Evolutionary conservation across 1,140 invertebrate genomes (phyloP), one percentile per base, ranked within the genome.

Genomic region (Platorchestia sp.): DNA sequence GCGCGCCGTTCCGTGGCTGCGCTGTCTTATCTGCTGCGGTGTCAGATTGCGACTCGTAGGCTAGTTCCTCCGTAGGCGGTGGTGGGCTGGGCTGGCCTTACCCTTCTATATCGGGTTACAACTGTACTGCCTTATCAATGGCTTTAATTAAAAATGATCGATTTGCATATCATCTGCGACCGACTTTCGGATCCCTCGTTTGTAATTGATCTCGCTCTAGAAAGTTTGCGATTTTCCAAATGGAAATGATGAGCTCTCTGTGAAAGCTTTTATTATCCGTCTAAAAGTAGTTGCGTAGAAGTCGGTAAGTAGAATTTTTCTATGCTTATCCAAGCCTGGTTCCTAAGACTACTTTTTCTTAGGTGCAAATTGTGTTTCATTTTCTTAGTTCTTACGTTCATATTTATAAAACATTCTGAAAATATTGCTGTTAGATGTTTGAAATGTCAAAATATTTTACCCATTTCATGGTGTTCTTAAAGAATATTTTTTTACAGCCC

Each of bases 141-240:
- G 87, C n/a, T 89, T 89, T 89, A 89, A 89, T 89, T 89, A 89
- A 89, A 42, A 89, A 89, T 89, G 87, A 89, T 89, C 87, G 87
- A 89, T 89, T 89, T 89, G 87, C 41, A 75, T 75, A 75, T 75
- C 36, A 36, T 75, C 19, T 10, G 47, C 6, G 47, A 19, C 47
- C 19, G 6, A 19, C 47, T 19, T 51, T 51, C 19, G 19, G 47
- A 51, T 51, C 47, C 59, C 36, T 10, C 36, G 27, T 75, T 75
- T 10, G 59, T 75, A 75, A 22, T 22, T 75, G 27, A 75, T 75
- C 27, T 75, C 27, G 59, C 36, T 10, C 59, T 75, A 27, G 59
- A 75, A 75, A 27, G 27, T 36, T 10, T 36, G 59, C 27, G 14
- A 36, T 75, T 75, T 75, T 75, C 27, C 27, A 75, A 22, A 36